Percentiles rank a stretch among this genome's conserved stretches.
phyloP scores from a whole-genome alignment of 2,113 vertebrate species.

The Chamaetylas fuelleborni region DNA sequence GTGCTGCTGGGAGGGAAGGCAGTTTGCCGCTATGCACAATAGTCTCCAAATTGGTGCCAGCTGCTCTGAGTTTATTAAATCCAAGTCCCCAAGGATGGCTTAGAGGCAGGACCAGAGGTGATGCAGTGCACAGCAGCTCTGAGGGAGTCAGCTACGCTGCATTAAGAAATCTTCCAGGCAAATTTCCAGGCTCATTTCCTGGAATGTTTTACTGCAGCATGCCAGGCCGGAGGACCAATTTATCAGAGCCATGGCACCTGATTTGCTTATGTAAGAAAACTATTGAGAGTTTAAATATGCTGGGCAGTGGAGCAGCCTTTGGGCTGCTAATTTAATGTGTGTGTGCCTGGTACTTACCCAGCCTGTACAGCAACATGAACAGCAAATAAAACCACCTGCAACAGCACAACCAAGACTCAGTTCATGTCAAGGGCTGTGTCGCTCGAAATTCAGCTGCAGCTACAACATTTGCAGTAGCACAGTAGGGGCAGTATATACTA shows the following conservation, averaged over 20 bases:
- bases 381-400: background rate
- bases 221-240: background rate
- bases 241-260: background rate
- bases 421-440: background rate
- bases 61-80: background rate
- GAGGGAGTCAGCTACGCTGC: rapidly evolving
- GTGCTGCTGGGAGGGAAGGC: background rate
- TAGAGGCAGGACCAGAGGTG: background rate
- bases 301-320: background rate
- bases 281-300: background rate
- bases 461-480: background rate
- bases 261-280: background rate
- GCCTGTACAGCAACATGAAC: background rate
- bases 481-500: background rate
- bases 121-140: rapidly evolving
- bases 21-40: background rate
- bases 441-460: background rate
- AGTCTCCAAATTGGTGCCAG: background rate
- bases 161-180: background rate
- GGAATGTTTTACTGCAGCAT: background rate
- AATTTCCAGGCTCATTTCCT: background rate
- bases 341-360: background rate
- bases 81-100: background rate
- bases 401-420: background rate
- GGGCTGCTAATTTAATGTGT: background rate